A percentile compares a stretch with the other conserved stretches of the same genome.
These are phyloP conservation scores for Plusia festucae DNA, from an alignment of 2,888 invertebrate genomes.

Conservation along the genomic window DNA sequence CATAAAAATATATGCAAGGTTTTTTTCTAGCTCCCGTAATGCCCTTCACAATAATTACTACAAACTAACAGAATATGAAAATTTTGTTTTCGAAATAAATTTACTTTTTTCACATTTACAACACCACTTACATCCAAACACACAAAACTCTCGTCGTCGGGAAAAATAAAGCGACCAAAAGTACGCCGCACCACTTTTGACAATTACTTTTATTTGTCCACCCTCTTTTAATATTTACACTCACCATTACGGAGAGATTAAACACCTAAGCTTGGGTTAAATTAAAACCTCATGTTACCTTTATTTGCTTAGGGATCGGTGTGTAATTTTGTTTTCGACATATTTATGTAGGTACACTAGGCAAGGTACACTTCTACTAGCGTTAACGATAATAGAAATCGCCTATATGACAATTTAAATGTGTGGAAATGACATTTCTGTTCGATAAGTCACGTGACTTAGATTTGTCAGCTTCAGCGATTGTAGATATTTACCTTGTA, in stretches of 20 bases:
- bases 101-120: slow-evolving; percentile 17
- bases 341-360: not conserved
- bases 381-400: no score
- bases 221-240: slow-evolving; percentile 37
- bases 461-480: no score
- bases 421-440: no score
- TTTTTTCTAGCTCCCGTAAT: not conserved
- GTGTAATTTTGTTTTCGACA: not conserved
- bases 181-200: slow-evolving; percentile 34
- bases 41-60: not conserved
- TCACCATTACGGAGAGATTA: slow-evolving; percentile 21
- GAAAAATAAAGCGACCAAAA: slow-evolving; percentile 25
- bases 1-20: not conserved
- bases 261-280: slow-evolving; percentile 12
- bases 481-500: no score
- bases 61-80: not conserved
- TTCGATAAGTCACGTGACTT: no score
- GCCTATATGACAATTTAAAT: no score
- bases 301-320: not conserved
- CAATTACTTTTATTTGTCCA: slow-evolving; percentile 41
- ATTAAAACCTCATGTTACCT: slow-evolving; percentile 12
- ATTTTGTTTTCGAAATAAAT: not conserved
- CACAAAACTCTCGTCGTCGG: slow-evolving; percentile 16
- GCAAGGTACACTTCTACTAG: no score
- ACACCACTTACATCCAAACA: not conserved